phyloP scores from a whole-genome alignment of 2,888 invertebrate genomes.

The Scaptomyza reducta region DNA sequence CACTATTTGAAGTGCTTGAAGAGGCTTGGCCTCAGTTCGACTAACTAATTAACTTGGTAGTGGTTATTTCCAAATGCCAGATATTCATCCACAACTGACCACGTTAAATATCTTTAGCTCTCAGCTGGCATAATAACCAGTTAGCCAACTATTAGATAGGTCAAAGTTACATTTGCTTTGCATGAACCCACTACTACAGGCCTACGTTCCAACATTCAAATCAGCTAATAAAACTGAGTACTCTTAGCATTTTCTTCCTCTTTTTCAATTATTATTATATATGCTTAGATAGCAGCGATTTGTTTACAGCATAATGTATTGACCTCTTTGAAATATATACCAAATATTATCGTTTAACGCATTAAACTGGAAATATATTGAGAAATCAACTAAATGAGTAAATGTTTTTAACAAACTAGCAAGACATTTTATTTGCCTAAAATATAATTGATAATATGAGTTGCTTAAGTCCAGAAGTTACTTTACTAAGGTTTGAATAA shows the following conservation, averaged over 20 bases:
- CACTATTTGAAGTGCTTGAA: conserved; percentile 15
- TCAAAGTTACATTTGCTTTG: conserved; percentile 41
- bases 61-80: conserved; percentile 37
- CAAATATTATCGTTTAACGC: background rate
- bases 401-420: background rate
- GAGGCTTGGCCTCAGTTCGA: conserved; percentile 27
- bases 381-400: background rate
- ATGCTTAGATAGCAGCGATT: background rate
- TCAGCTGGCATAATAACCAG: conserved; percentile 54
- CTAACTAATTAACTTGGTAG: conserved; percentile 2
- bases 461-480: background rate
- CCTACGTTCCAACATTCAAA: conserved; percentile 12
- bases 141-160: conserved; percentile 40
- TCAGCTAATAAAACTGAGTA: conserved; percentile 4
- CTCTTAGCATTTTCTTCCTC: background rate
- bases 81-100: conserved; percentile 29
- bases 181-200: background rate
- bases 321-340: background rate
- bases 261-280: background rate
- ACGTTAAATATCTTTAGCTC: conserved; percentile 17
- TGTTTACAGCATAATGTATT: background rate
- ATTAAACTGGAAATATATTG: background rate
- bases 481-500: background rate
- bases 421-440: background rate
- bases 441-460: too few relatives aligned